These are phyloP conservation scores for Temnothorax longispinosus DNA, from an alignment of 1,140 invertebrate genomes.

Conservation along the genomic window DNA sequence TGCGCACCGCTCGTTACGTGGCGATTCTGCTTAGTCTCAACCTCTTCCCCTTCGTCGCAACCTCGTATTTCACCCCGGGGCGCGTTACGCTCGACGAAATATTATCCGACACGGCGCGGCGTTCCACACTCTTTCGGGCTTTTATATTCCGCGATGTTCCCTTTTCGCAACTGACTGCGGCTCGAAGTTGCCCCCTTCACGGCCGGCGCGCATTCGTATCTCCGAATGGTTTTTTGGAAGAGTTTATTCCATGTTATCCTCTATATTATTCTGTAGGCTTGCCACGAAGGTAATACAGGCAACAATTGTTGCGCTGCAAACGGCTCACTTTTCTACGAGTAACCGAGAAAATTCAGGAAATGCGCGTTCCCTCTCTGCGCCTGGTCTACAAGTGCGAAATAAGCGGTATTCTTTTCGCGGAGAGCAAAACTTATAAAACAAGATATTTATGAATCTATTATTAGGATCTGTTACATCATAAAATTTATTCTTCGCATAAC, in stretches of 20 bases:
- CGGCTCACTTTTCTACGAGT: not conserved
- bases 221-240: constrained; percentile 10
- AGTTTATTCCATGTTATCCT: not conserved
- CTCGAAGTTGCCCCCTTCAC: constrained; percentile 6
- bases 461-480: not conserved
- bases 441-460: not conserved
- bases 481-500: not conserved
- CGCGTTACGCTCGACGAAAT: constrained; percentile 50
- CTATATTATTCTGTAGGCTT: constrained; percentile 8
- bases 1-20: constrained; percentile 61
- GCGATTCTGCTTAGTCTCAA: constrained; percentile 57
- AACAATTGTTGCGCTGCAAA: not conserved
- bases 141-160: constrained; percentile 49
- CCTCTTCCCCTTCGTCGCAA: constrained; percentile 25
- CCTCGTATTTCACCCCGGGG: constrained; percentile 13
- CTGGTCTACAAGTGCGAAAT: not conserved
- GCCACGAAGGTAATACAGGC: not conserved
- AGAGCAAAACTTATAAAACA: not conserved
- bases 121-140: constrained; percentile 38
- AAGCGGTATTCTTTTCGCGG: not conserved
- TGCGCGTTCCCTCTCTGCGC: not conserved
- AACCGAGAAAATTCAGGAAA: not conserved
- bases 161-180: constrained; percentile 42
- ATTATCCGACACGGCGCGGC: constrained; percentile 32
- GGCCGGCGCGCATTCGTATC: not conserved